Base-by-base conservation (phyloP, 2,113 vertebrate genomes). In the Porphyrio hochstetteri region DNA sequence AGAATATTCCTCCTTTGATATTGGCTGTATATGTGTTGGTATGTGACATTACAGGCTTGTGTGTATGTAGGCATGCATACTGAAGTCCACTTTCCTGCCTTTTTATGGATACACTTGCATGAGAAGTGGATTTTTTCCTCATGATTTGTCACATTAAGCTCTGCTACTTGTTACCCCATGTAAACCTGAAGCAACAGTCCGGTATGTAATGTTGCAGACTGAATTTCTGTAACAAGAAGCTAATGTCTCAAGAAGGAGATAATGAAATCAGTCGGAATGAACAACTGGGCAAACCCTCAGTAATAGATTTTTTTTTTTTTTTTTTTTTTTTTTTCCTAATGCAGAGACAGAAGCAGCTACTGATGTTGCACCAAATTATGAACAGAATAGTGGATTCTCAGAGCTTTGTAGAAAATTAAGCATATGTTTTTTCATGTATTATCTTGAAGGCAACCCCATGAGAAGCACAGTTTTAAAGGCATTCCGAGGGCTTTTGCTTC, bases 181-280 rank as follows among this genome's bases (percentile, higher is more conserved):
- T 69, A 67, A 90, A 78, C 46, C 50, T 88, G 90, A 88, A 95
- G 84, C 90, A 90, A 59, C 75, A 88, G 70, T 79, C 91, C 87
- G 70, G 63, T 71, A 31, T 38, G 15, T 75, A 27, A 53, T 59
- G 57, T 55, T 80, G 50, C 35, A 79, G 29, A 69, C 57, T 79
- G 74, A 75, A 61, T 88, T 81, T 82, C 80, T 69, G 29, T 79
- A 82, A 70, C 27, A 50, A 35, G 21, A 78, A 56, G 16, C 19
- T 89, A 31, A 33, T 79, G 48, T 76, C 38, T 69, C 35, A n/a
- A 44, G 21, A 44, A 44, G 25, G 59, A 13, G 24, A 40, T 86
- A 46, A 38, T 36, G 44, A 48, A 31, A 87, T 48, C 14, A 61
- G 38, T 21, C 86, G 19, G 48, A 92, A 78, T 55, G 82, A 87